phyloP scores from a whole-genome alignment of 2,888 invertebrate species.

The Entomobrya proxima region DNA sequence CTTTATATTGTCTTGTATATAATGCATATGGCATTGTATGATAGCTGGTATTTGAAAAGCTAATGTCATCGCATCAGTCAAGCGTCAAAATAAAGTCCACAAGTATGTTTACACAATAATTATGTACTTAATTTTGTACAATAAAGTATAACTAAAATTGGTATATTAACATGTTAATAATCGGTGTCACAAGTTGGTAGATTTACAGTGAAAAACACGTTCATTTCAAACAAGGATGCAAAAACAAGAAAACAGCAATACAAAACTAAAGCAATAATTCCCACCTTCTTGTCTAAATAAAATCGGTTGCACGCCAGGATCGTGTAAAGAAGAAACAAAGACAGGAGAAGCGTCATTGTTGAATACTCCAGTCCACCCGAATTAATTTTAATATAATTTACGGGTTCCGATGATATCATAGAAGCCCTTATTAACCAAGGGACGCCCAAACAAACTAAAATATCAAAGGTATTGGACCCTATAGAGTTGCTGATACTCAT shows the following conservation, averaged over 20 bases:
- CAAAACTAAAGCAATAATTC: slow-evolving; percentile 89
- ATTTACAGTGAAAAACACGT: slow-evolving; percentile 94
- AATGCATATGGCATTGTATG: not conserved
- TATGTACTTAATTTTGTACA: not conserved
- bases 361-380: slow-evolving; percentile 94
- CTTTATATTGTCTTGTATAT: too few species aligned
- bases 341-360: slow-evolving; percentile 90
- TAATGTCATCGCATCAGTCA: not conserved
- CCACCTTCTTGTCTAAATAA: slow-evolving; percentile 88
- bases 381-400: slow-evolving; percentile 89
- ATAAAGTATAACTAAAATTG: not conserved
- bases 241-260: slow-evolving; percentile 91
- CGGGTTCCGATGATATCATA: slow-evolving; percentile 84
- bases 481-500: slow-evolving; percentile 95
- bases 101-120: not conserved
- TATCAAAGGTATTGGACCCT: slow-evolving; percentile 88
- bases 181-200: slow-evolving; percentile 85
- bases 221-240: slow-evolving; percentile 93
- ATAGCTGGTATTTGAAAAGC: not conserved
- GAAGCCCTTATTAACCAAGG: slow-evolving; percentile 94
- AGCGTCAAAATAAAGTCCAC: not conserved
- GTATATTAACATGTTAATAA: not conserved
- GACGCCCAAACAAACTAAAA: slow-evolving; percentile 85
- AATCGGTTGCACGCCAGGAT: slow-evolving; percentile 92
- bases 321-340: slow-evolving; percentile 88